Evolutionary conservation across 64 coral and sea anemone genomes (phyloP).

Genomic region (Porites australiensis): DNA sequence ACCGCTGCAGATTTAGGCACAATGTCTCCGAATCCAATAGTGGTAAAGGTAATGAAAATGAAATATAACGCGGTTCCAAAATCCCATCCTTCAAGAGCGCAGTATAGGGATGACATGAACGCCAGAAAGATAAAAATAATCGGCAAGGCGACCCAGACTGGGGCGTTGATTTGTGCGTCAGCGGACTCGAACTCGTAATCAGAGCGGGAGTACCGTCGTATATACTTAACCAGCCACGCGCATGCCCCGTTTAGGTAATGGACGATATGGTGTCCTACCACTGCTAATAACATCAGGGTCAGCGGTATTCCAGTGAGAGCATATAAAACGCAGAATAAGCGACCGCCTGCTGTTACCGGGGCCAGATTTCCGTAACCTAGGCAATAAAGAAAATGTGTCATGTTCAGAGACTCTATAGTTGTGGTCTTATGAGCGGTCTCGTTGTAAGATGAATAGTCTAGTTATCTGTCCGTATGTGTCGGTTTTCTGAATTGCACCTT

Average conservation of each 20-base stretch:
- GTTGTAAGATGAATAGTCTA: no score
- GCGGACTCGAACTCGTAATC: conserved; percentile 79
- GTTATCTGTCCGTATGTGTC: no score
- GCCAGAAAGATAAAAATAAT: conserved; percentile 86
- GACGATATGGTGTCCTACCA: conserved; percentile 86
- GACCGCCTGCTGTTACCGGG: conserved; percentile 68
- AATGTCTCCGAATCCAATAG: conserved; percentile 91
- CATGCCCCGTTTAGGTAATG: conserved; percentile 85
- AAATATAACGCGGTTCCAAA: conserved; percentile 91
- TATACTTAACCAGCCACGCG: conserved; percentile 71
- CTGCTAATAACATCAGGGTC: conserved; percentile 88
- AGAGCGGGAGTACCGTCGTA: conserved; percentile 33
- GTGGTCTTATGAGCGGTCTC: no score
- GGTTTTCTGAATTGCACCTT: no score
- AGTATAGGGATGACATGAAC: conserved; percentile 82
- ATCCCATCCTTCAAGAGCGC: conserved; percentile 86
- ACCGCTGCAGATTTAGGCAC: conserved; percentile 84
- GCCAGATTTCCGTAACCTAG: conserved; percentile 89
- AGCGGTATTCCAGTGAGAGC: conserved; percentile 94
- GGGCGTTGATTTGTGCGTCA: conserved; percentile 64
- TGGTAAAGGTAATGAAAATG: conserved; percentile 92
- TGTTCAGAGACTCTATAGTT: no score
- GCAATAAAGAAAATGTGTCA: not conserved
- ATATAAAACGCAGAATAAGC: conserved; percentile 83
- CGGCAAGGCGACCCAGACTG: conserved; percentile 79